Percentiles rank a stretch among this genome's conserved stretches.
Evolutionary conservation across 2,888 invertebrate species (phyloP).

Genomic region (Seira ritae): DNA sequence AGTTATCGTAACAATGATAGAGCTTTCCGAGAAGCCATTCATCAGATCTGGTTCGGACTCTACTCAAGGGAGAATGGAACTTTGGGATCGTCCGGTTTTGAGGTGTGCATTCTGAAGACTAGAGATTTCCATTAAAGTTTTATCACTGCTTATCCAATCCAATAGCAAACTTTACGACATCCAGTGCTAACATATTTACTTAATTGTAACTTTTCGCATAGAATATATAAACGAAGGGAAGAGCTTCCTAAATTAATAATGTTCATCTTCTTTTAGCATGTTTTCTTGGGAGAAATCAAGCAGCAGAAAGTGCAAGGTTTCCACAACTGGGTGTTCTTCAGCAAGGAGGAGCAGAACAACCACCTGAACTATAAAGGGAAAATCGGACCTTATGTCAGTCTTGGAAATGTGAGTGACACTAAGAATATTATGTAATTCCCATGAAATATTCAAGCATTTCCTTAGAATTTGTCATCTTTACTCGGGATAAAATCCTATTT

Average conservation of each 20-base stretch:
- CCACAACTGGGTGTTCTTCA: conserved; percentile 94
- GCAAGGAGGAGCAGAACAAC: conserved; percentile 84
- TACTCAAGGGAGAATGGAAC: conserved; percentile 88
- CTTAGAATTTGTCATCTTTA: too few species aligned
- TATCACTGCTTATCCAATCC: too few species aligned
- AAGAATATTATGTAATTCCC: conserved; percentile 10
- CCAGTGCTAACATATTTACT: too few species aligned
- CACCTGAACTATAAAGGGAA: conserved; percentile 86
- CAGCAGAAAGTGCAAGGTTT: conserved; percentile 87
- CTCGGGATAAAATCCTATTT: conserved; percentile 15
- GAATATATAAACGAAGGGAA: too few species aligned
- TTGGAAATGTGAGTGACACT: conserved; percentile 64
- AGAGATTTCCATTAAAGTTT: too few species aligned
- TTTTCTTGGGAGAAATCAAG: conserved; percentile 92
- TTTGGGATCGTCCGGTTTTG: conserved; percentile 93
- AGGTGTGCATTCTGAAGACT: too few species aligned
- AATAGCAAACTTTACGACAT: too few species aligned
- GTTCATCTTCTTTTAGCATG: conserved; percentile 82
- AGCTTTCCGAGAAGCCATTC: conserved; percentile 77
- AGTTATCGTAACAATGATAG: conserved; percentile 72
- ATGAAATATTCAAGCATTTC: too few species aligned
- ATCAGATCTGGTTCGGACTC: conserved; percentile 79
- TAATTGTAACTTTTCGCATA: too few species aligned
- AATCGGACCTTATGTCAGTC: conserved; percentile 59
- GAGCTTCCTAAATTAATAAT: too few species aligned